Conservation (phyloP, 1,140 invertebrate species). For the Drosophila kepulauana region DNA sequence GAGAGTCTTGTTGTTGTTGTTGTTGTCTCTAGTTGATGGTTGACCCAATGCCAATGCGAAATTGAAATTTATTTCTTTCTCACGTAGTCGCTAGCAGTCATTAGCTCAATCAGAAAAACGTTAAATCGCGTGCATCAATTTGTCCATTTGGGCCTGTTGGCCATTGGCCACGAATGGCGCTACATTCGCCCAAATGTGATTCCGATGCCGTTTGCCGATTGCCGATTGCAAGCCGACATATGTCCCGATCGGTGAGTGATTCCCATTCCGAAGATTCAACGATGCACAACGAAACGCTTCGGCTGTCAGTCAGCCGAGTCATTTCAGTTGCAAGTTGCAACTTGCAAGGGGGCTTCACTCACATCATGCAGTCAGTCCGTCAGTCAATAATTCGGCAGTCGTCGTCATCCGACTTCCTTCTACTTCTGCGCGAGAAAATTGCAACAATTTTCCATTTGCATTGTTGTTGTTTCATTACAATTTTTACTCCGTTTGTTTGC, state of each 20-base stretch:
- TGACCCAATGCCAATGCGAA: constrained; percentile 80
- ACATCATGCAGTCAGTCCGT: constrained; percentile 32
- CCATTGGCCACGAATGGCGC: constrained; percentile 54
- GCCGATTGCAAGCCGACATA: constrained; percentile 31
- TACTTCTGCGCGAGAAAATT: constrained; percentile 73
- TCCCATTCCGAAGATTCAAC: constrained; percentile 54
- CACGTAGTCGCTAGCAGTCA: constrained; percentile 78
- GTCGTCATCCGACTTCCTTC: constrained; percentile 60
- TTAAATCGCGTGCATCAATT: constrained; percentile 81
- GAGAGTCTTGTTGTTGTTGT: background rate
- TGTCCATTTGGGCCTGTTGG: constrained; percentile 62
- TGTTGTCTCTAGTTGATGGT: constrained; percentile 35
- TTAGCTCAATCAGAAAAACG: constrained; percentile 82
- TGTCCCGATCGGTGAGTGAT: constrained; percentile 29
- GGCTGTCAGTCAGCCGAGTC: constrained; percentile 55
- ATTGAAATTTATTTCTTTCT: constrained; percentile 85
- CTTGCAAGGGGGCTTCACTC: constrained; percentile 3
- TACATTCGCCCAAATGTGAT: constrained; percentile 19
- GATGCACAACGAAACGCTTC: constrained; percentile 73
- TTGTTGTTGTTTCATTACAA: constrained; percentile 68
- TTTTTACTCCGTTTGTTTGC: constrained; percentile 46
- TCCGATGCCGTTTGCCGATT: background rate
- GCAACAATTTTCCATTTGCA: constrained; percentile 73
- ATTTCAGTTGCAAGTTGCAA: constrained; percentile 17
- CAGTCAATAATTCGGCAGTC: constrained; percentile 81